Evolutionary conservation across 2,797 vertebrate species (phyloP).

Genomic region (Clarias laeviceps): DNA sequence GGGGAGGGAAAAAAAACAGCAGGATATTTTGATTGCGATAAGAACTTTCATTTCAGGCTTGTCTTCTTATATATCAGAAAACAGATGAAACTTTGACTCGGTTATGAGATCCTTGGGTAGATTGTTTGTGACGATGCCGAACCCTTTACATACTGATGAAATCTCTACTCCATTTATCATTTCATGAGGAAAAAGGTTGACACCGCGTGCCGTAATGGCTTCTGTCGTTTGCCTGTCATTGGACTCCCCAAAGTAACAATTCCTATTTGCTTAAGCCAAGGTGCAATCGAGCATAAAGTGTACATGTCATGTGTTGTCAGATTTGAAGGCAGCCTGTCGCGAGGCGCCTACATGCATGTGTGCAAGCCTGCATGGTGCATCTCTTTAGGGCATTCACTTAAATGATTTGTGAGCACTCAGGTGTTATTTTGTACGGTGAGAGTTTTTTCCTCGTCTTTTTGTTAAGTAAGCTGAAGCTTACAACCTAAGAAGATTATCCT

Average conservation of each 20-base stretch:
- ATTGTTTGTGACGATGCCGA: conserved; percentile 28
- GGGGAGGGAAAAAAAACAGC: not conserved
- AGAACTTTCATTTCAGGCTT: conserved; percentile 28
- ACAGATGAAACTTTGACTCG: conserved; percentile 25
- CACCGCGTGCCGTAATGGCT: conserved; percentile 27
- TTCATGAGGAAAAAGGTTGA: conserved; percentile 40
- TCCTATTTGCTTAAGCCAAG: conserved; percentile 52
- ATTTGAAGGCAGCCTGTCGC: conserved; percentile 40
- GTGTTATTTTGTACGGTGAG: conserved; percentile 21
- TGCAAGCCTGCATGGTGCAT: conserved; percentile 13
- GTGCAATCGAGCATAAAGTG: conserved; percentile 52
- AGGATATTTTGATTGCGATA: conserved; percentile 30
- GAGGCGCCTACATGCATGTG: conserved; percentile 26
- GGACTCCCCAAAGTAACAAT: conserved; percentile 47
- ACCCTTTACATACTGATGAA: conserved; percentile 15
- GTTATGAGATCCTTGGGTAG: conserved; percentile 22
- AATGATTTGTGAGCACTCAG: conserved; percentile 41
- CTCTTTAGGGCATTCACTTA: conserved; percentile 31
- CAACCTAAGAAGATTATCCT: not conserved
- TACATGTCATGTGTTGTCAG: conserved; percentile 47
- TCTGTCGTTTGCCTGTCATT: conserved; percentile 41
- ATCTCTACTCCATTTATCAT: conserved; percentile 34
- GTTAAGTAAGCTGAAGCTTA: conserved; percentile 1
- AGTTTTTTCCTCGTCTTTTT: conserved; percentile 13
- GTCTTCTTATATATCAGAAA: conserved; percentile 30